Evolutionary conservation across 2,888 invertebrate genomes (phyloP).

Genomic region (Nymphalis polychloros): DNA sequence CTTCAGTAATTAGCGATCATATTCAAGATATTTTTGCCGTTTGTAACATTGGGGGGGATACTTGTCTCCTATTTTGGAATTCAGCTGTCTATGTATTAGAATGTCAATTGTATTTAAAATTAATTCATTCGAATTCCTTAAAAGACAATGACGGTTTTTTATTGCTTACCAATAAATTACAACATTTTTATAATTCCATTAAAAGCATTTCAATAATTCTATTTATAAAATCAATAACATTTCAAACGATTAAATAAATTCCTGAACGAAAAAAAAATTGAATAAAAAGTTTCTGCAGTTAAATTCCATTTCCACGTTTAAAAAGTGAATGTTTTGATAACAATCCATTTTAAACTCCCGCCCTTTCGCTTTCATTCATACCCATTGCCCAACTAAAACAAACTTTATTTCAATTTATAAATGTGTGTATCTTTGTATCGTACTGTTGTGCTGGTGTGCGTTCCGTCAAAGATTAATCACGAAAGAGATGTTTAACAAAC

Average conservation of each 20-base stretch:
- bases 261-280: slow-evolving; percentile 12
- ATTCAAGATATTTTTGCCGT: no score
- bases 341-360: slow-evolving; percentile 53
- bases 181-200: no score
- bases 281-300: slow-evolving; percentile 14
- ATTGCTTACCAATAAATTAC: no score
- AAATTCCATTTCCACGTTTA: slow-evolving; percentile 31
- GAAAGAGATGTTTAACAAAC: slow-evolving; percentile 17
- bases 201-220: no score
- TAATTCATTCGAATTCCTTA: no score
- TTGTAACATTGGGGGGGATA: no score
- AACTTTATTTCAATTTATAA: slow-evolving; percentile 79
- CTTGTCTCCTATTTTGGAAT: no score
- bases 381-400: slow-evolving; percentile 79
- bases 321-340: slow-evolving; percentile 62
- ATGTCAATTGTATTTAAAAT: no score
- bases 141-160: background rate
- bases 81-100: no score
- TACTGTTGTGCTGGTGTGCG: slow-evolving; percentile 69
- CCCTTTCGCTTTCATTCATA: slow-evolving; percentile 79
- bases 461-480: slow-evolving; percentile 55
- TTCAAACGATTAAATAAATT: background rate
- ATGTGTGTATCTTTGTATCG: slow-evolving; percentile 65
- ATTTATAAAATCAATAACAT: no score
- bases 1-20: no score